Conservation (phyloP, 1,140 invertebrate genomes). For the Papilio xuthus region DNA sequence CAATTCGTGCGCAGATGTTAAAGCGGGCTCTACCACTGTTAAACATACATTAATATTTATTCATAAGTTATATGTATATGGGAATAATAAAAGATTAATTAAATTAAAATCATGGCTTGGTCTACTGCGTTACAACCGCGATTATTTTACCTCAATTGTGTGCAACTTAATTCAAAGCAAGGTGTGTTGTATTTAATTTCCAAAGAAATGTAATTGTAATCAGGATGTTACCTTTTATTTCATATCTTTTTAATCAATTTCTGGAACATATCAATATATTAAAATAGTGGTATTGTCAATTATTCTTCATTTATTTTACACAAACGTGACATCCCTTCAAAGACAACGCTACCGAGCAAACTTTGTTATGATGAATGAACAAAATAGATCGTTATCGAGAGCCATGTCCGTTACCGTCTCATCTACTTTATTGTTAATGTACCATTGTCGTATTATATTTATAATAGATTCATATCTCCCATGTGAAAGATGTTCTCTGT, state of each 20-base stretch:
- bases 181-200: too few species aligned
- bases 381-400: constrained; percentile 56
- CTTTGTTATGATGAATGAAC: constrained; percentile 64
- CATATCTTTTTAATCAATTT: background rate
- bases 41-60: too few species aligned
- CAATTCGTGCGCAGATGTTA: too few species aligned
- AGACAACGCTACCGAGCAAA: constrained; percentile 34
- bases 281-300: background rate
- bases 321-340: constrained; percentile 22
- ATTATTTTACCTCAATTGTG: too few species aligned
- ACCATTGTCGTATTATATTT: constrained; percentile 71
- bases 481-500: constrained; percentile 55
- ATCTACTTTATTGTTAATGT: constrained; percentile 59
- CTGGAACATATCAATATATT: background rate
- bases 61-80: constrained; percentile 15
- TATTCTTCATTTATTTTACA: constrained; percentile 11
- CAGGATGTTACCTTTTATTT: too few species aligned
- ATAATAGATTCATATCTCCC: constrained; percentile 62
- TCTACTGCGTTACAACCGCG: background rate
- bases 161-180: too few species aligned
- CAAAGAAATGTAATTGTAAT: too few species aligned
- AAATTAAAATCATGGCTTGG: background rate
- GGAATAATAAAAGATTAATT: constrained; percentile 8
- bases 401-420: constrained; percentile 47
- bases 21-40: too few species aligned